Base-by-base conservation (phyloP, 1,140 invertebrate genomes). In the Euwallacea fornicatus region DNA sequence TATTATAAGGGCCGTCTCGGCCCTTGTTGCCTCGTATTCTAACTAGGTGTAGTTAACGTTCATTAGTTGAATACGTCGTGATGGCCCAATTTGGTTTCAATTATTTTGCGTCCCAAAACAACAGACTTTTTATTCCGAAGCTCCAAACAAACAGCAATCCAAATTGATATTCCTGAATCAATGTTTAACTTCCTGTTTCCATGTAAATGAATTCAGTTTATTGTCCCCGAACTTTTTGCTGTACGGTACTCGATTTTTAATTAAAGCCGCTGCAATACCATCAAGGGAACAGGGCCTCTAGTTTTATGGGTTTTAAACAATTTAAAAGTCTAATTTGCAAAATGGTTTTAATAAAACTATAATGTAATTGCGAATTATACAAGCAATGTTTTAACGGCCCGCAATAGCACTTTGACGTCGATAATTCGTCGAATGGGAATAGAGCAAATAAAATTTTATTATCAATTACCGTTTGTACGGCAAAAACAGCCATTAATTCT, bases 401-500 rank as follows among this genome's bases (percentile, higher is more conserved):
- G 42, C 42, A 66, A 58, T 16, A 16, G 10, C 42, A 66, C 16
- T 55, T 41, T 21, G 13, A 44, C 50, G 21, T 56, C 65, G 53
- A 66, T 42, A 66, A 58, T 66, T 58, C 21, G 65, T 66, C 16
- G 13, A 15, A 68, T 42, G 58, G 42, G 33, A 68, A 60, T 59
- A 13, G 66, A 44, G 56, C 55, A 68, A 60, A 59, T 68, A 59
- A 68, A 68, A 68, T 60, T 68, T 68, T 68, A 68, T 68, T 59
- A 68, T 15, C 55, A 68, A 68, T 68, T 60, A 68, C 66, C 66
- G 66, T 68, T 43, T 15, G 55, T 68, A 41, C 15, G 58, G 41
- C 66, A 68, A 68, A 68, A 68, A 68, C 66, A 68, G 16, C 66
- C 46, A 68, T 68, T 68, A 68, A 68, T 68, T 60, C 33, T 13